Evolutionary conservation across 2,888 invertebrate genomes (phyloP).

Genomic region (Neoscelio sp.): DNA sequence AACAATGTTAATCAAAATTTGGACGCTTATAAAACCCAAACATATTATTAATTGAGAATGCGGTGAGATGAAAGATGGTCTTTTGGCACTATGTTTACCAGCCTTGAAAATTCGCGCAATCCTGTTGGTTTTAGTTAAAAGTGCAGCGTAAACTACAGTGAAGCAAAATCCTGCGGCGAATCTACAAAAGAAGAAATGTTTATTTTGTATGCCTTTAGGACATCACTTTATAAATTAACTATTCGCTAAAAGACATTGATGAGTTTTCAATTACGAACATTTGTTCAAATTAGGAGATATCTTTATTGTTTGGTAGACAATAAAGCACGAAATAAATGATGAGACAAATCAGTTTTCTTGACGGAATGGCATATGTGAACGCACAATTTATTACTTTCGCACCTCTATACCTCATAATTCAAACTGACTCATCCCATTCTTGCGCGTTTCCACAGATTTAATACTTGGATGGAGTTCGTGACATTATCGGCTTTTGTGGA

Average conservation of each 20-base stretch:
- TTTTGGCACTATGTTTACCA: slow-evolving; percentile 96
- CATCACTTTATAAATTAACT: too few species aligned
- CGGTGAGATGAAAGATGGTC: slow-evolving; percentile 97
- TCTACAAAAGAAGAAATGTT: slow-evolving; percentile 84
- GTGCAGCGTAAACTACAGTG: slow-evolving; percentile 97
- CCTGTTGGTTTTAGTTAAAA: slow-evolving; percentile 98
- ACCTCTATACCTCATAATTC: slow-evolving; percentile 36
- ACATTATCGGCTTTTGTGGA: slow-evolving; percentile 25
- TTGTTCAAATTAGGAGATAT: too few species aligned
- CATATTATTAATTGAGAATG: slow-evolving; percentile 96
- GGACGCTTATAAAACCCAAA: slow-evolving; percentile 92
- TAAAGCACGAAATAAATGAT: not conserved
- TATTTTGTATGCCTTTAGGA: too few species aligned
- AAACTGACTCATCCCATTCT: slow-evolving; percentile 17
- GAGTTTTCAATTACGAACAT: too few species aligned
- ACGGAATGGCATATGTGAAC: slow-evolving; percentile 32
- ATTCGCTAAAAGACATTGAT: too few species aligned
- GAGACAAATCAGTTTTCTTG: slow-evolving; percentile 27
- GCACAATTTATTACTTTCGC: slow-evolving; percentile 27
- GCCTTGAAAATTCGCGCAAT: slow-evolving; percentile 98
- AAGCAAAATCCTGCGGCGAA: slow-evolving; percentile 98
- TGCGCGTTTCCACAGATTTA: slow-evolving; percentile 32
- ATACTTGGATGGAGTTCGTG: slow-evolving; percentile 14
- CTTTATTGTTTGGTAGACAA: not conserved
- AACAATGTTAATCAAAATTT: slow-evolving; percentile 94